Percentiles rank a stretch among this genome's conserved stretches.
These are phyloP conservation scores for Cyprinella venusta DNA, from an alignment of 2,797 vertebrate species.

Conservation along the genomic window DNA sequence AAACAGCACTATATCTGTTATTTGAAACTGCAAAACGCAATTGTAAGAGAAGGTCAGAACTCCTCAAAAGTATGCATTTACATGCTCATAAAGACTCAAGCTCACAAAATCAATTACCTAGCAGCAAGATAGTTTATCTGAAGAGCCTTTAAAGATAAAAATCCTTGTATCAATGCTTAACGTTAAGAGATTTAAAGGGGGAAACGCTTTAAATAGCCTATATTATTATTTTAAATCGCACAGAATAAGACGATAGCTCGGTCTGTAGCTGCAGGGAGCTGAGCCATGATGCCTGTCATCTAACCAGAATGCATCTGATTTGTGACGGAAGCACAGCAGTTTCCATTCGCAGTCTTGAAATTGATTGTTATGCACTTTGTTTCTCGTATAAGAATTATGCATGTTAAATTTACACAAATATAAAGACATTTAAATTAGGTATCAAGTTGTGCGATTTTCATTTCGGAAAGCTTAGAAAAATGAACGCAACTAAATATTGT, in stretches of 20 bases:
- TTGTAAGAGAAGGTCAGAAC: constrained; percentile 23
- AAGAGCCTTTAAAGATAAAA: constrained; percentile 17
- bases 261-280: not conserved
- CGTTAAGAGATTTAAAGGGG: not conserved
- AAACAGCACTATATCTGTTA: constrained; percentile 3
- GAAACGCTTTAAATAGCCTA: not conserved
- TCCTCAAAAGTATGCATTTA: constrained; percentile 23
- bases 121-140: constrained; percentile 12
- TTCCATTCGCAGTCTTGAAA: not conserved
- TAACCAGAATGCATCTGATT: constrained; percentile 28
- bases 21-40: constrained; percentile 3
- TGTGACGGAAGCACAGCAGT: not conserved
- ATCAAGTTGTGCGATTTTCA: not conserved
- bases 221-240: not conserved
- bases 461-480: not conserved
- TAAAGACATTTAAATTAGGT: not conserved
- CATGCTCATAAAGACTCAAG: constrained; percentile 1
- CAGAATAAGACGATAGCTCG: not conserved
- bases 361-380: not conserved
- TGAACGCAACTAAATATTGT: not conserved
- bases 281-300: constrained; percentile 11
- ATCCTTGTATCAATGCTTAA: not conserved
- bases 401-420: not conserved
- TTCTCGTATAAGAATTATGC: not conserved
- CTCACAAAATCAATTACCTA: constrained; percentile 29